These are phyloP conservation scores for Xanthia icteritia DNA, from an alignment of 2,888 invertebrate species.

Conservation along the genomic window DNA sequence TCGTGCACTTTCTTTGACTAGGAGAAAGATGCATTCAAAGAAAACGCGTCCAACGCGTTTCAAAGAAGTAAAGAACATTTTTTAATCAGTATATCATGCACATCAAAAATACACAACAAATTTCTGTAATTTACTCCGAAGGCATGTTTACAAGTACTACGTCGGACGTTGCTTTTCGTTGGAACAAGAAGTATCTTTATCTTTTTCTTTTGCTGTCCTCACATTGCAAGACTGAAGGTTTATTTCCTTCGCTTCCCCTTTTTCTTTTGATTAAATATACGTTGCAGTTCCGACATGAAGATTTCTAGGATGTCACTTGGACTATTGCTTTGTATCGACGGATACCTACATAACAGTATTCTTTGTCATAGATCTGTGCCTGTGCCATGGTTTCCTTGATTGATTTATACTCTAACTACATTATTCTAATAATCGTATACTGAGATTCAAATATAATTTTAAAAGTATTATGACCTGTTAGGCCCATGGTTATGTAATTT, in stretches of 20 bases:
- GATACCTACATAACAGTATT: neutral
- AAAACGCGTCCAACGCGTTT: neutral
- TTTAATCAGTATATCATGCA: slow-evolving; percentile 18
- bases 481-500: too few relatives aligned
- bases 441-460: neutral
- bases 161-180: slow-evolving; percentile 33
- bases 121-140: slow-evolving; percentile 36
- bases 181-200: slow-evolving; percentile 4
- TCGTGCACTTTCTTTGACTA: neutral
- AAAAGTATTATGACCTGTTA: too few relatives aligned
- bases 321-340: slow-evolving; percentile 5
- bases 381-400: neutral
- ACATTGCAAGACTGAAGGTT: slow-evolving; percentile 34
- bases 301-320: slow-evolving; percentile 22
- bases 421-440: neutral
- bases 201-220: slow-evolving; percentile 37
- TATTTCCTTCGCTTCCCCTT: slow-evolving; percentile 37
- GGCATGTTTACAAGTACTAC: slow-evolving; percentile 31
- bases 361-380: neutral
- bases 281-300: slow-evolving; percentile 13
- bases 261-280: slow-evolving; percentile 58
- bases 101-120: slow-evolving; percentile 20
- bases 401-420: neutral
- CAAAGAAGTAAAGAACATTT: neutral
- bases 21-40: neutral